phyloP scores from a whole-genome alignment of 2,113 vertebrate species.

The Loxodonta africana region DNA sequence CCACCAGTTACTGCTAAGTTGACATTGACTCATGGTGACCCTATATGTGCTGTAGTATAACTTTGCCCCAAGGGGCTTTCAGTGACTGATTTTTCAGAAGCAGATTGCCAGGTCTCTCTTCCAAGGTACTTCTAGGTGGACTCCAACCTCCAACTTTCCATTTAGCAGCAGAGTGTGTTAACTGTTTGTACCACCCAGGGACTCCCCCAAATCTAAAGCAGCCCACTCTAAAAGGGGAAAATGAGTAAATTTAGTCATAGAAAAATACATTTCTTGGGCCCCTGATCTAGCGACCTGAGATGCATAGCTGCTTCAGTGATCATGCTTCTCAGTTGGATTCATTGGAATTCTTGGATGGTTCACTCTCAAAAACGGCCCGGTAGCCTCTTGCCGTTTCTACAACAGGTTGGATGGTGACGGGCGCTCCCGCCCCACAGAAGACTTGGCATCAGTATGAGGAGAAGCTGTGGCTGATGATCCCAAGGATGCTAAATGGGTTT shows the following conservation, averaged over 20 bases:
- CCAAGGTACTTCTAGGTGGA: background rate
- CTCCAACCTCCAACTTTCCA: background rate
- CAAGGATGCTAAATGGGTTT: conserved; percentile 30
- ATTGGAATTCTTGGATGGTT: background rate
- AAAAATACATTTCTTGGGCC: conserved; percentile 15
- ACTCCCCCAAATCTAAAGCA: background rate
- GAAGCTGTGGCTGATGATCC: conserved; percentile 19
- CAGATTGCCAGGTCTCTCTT: background rate
- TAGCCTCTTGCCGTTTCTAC: background rate
- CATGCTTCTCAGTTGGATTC: background rate
- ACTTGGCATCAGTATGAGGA: background rate
- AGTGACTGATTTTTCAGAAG: background rate
- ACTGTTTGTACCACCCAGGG: background rate
- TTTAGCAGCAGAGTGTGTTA: background rate
- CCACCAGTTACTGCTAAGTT: background rate
- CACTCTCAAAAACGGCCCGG: background rate
- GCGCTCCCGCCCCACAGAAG: background rate
- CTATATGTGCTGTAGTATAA: background rate
- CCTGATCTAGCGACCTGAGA: background rate
- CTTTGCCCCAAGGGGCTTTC: background rate
- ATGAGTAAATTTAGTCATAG: background rate
- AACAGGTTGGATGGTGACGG: background rate
- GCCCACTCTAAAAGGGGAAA: background rate
- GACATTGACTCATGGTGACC: background rate
- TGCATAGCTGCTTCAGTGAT: background rate